Evolutionary conservation across 2,113 vertebrate species (phyloP), one percentile per base, ranked within the genome.

Genomic region (Athene cunicularia): DNA sequence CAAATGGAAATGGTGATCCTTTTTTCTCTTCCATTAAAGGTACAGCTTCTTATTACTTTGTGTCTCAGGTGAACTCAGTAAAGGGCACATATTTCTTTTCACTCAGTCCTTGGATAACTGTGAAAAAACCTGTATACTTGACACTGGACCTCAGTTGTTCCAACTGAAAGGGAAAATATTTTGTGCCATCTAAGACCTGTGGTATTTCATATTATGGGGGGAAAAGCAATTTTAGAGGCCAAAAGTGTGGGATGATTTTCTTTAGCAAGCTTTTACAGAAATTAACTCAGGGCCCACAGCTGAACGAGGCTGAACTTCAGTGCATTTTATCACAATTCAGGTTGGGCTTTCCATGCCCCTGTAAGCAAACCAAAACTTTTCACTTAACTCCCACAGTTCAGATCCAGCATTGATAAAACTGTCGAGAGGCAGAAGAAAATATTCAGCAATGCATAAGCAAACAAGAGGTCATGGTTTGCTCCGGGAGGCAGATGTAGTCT

Each of bases 41-140:
- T 56, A 24, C 39, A 88, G n/a, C 49, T 94, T 74, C 43, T 41
- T 80, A 73, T 71, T 74, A 80, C 68, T 63, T 56, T 27, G 12
- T n/a, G 23, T 59, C 43, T 66, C 52, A 66, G 84, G 64, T 35
- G 77, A 82, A 66, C 59, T 93, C 76, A 82, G 66, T 47, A 82
- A 72, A 88, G 58, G 79, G 67, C 33, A 95, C 39, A 33, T 12
- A 82, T 35, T 75, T 75, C 59, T 88, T 90, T 95, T 73, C 71
- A 77, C 30, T 75, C 4, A 4, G 53, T 91, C 27, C 72, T 79
- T 68, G 73, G 32, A 43, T 77, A 96, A 81, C 59, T 2, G 2
- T 67, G 68, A 70, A 58, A 93, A 93, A 53, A 85, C 17, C n/a
- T 53, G 8, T 49, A 35, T 24, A 41, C 53, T 77, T 53, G 63